phyloP scores from a whole-genome alignment of 2,113 vertebrate genomes.

The Alethe diademata region DNA sequence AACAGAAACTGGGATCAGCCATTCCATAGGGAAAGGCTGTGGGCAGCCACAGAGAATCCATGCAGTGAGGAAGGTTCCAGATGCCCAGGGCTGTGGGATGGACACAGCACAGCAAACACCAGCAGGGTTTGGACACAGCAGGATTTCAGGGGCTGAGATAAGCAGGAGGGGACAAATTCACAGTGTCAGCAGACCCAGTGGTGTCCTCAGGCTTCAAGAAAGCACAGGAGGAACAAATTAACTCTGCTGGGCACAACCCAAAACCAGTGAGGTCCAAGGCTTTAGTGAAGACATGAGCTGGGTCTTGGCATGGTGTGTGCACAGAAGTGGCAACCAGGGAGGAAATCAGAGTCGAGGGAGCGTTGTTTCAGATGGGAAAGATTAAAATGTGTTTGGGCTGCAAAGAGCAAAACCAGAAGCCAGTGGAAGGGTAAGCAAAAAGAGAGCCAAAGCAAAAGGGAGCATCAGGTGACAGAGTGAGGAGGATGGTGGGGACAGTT shows the following conservation, averaged over 20 bases:
- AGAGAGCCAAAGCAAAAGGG: conserved; percentile 1
- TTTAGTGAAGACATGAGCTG: conserved; percentile 6
- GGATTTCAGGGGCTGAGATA: neutral
- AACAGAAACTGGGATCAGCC: neutral
- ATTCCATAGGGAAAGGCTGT: accelerated
- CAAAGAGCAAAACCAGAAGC: neutral
- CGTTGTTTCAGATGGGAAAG: conserved; percentile 37
- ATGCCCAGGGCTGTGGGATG: neutral
- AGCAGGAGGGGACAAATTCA: neutral
- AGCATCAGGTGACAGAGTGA: neutral
- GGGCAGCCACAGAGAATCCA: neutral
- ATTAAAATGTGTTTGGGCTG: conserved; percentile 29
- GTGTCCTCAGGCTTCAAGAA: neutral
- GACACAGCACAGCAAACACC: neutral
- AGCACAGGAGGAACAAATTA: conserved; percentile 29
- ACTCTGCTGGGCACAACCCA: neutral
- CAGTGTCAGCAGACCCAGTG: neutral
- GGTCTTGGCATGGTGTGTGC: neutral
- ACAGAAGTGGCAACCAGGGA: conserved; percentile 26
- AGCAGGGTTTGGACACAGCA: neutral
- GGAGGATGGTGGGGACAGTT: neutral
- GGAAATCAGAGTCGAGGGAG: neutral
- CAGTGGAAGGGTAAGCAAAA: neutral
- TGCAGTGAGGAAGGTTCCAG: neutral
- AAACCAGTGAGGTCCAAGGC: neutral